phyloP scores from a whole-genome alignment of 2,113 vertebrate genomes.

The Mola mola region DNA sequence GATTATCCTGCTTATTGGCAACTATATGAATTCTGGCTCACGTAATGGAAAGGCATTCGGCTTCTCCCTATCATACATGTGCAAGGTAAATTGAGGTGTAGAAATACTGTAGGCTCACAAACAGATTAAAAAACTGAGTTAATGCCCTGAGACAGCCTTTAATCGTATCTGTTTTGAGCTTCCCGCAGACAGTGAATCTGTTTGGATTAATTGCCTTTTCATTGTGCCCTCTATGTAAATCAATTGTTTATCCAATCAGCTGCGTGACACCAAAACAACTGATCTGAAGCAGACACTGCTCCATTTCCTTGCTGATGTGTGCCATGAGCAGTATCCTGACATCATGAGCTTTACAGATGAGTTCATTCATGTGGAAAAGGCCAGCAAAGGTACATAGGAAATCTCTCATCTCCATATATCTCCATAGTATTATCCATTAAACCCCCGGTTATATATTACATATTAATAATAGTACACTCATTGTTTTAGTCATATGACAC shows the following conservation, averaged over 20 bases:
- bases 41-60: slow-evolving; percentile 90
- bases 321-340: slow-evolving; percentile 86
- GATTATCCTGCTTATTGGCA: slow-evolving; percentile 88
- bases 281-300: slow-evolving; percentile 89
- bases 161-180: background rate
- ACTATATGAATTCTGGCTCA: slow-evolving; percentile 92
- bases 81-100: slow-evolving; percentile 78
- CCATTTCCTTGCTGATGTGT: slow-evolving; percentile 89
- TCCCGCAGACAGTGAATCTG: slow-evolving; percentile 1
- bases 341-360: slow-evolving; percentile 89
- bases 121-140: background rate
- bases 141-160: background rate
- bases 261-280: slow-evolving; percentile 83
- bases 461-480: no score
- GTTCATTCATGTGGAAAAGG: slow-evolving; percentile 91
- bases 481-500: no score
- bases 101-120: no score
- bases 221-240: slow-evolving; percentile 21
- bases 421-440: background rate
- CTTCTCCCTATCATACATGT: slow-evolving; percentile 88
- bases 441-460: background rate
- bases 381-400: slow-evolving; percentile 85
- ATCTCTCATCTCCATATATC: background rate
- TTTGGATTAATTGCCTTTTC: slow-evolving; percentile 6
- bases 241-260: slow-evolving; percentile 64